phyloP scores from a whole-genome alignment of 1,140 invertebrate genomes.

The Maconellicoccus hirsutus region DNA sequence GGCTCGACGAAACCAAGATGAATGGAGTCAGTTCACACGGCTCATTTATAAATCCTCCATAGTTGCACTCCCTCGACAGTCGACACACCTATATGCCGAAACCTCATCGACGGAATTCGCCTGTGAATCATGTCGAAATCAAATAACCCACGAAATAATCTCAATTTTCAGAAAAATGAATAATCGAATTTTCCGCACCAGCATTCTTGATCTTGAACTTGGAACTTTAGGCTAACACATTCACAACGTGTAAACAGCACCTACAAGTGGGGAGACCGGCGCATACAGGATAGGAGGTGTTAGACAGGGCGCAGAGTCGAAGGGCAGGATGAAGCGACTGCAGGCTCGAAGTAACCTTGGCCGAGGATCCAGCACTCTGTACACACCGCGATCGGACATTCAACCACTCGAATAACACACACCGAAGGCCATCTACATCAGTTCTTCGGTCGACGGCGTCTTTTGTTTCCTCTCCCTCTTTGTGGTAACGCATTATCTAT shows the following conservation, averaged over 20 bases:
- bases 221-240: too few relatives aligned
- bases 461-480: conserved; percentile 21
- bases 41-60: too few relatives aligned
- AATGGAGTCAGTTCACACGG: too few relatives aligned
- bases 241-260: not conserved
- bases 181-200: too few relatives aligned
- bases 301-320: not conserved
- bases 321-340: conserved; percentile 11
- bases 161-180: too few relatives aligned
- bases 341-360: conserved; percentile 21
- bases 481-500: conserved; percentile 5
- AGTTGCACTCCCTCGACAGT: too few relatives aligned
- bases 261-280: not conserved
- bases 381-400: conserved; percentile 16
- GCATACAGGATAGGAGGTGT: not conserved
- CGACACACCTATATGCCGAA: too few relatives aligned
- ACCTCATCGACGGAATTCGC: too few relatives aligned
- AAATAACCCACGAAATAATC: too few relatives aligned
- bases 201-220: too few relatives aligned
- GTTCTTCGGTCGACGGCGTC: conserved; percentile 21
- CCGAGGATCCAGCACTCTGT: conserved; percentile 17
- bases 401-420: conserved; percentile 17
- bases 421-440: conserved; percentile 19
- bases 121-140: too few relatives aligned
- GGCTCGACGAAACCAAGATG: too few relatives aligned